These are phyloP conservation scores for Triops longicaudatus DNA, from an alignment of 1,140 invertebrate genomes.

Conservation along the genomic window DNA sequence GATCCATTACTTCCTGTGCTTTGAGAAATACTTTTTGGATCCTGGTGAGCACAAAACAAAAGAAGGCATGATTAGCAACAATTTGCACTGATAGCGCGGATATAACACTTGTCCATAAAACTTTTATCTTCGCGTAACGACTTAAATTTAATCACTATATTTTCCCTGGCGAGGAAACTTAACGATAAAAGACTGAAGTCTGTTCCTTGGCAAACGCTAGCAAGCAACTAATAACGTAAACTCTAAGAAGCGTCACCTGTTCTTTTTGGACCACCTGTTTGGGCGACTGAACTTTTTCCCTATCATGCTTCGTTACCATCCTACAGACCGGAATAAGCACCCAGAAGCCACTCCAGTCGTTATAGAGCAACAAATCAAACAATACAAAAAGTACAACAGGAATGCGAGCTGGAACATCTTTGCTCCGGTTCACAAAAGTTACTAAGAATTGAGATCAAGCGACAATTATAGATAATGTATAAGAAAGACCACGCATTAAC, in stretches of 20 bases:
- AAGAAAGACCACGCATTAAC: no score
- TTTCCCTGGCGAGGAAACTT: neutral
- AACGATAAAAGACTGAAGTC: slow-evolving; percentile 16
- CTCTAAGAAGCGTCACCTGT: neutral
- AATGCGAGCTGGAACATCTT: neutral
- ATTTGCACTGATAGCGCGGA: neutral
- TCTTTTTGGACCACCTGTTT: neutral
- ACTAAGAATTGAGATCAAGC: no score
- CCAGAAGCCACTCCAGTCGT: neutral
- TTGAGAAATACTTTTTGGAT: slow-evolving; percentile 50
- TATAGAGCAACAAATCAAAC: neutral
- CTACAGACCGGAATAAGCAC: neutral
- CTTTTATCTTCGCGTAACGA: neutral
- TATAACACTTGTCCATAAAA: neutral
- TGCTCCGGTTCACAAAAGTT: no score
- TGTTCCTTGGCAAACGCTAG: neutral
- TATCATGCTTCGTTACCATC: slow-evolving; percentile 27
- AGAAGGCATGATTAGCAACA: slow-evolving; percentile 26
- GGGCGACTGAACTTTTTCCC: slow-evolving; percentile 19
- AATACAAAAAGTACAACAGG: neutral
- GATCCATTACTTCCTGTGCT: slow-evolving; percentile 63
- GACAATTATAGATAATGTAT: no score
- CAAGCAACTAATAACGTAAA: neutral
- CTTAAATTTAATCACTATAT: neutral
- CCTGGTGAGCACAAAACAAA: slow-evolving; percentile 38